Conservation (phyloP, 2,888 invertebrate genomes). For the Ecdyonurus torrentis region DNA sequence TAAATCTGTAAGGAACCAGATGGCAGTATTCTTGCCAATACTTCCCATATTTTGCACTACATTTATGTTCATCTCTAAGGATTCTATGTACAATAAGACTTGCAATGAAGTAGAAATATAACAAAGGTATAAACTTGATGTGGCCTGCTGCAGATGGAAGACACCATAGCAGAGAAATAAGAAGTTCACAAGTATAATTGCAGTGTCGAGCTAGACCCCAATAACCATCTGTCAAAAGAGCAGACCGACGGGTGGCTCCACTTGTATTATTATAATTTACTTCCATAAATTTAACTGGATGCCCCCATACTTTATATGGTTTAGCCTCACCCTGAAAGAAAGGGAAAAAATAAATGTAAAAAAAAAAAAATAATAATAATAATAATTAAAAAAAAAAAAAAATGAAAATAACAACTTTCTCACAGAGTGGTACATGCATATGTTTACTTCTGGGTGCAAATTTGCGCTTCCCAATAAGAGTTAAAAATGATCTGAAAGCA, state of each 20-base stretch:
- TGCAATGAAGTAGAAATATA: constrained; percentile 6
- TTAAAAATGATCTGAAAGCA: too few species aligned
- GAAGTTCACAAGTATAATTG: constrained; percentile 37
- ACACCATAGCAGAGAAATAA: constrained; percentile 30
- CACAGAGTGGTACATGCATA: too few species aligned
- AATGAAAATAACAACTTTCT: too few species aligned
- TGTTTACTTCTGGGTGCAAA: too few species aligned
- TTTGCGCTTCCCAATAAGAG: too few species aligned
- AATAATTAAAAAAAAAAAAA: too few species aligned
- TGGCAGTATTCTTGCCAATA: constrained; percentile 32
- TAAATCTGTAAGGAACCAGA: constrained; percentile 29
- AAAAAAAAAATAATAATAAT: too few species aligned
- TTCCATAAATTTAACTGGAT: constrained; percentile 22
- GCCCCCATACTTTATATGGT: constrained; percentile 20
- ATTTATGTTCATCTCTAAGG: constrained; percentile 33
- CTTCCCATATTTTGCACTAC: constrained; percentile 30
- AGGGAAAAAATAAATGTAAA: too few species aligned
- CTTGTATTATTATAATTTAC: constrained; percentile 19
- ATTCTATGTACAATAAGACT: constrained; percentile 29
- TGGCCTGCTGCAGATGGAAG: constrained; percentile 22
- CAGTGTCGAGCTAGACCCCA: constrained; percentile 37
- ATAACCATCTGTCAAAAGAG: constrained; percentile 32
- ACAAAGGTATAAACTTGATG: constrained; percentile 21
- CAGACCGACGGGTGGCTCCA: constrained; percentile 22
- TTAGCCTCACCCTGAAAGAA: neutral